A percentile compares a stretch with the other conserved stretches of the same genome.
These are phyloP conservation scores for Gastrophysa polygoni DNA, from an alignment of 2,888 invertebrate genomes.

Conservation along the genomic window DNA sequence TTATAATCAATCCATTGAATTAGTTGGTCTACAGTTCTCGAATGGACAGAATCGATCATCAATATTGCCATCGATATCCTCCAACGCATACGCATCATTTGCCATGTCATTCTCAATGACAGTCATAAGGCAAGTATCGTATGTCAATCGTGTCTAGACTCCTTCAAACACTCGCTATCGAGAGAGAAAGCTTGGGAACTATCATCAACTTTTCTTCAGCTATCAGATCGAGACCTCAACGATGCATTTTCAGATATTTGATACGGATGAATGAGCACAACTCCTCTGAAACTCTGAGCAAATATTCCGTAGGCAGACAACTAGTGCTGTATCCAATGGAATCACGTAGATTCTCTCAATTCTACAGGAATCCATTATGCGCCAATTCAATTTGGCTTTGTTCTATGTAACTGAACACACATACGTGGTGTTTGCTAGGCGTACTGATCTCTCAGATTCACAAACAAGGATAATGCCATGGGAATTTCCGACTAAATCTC, in stretches of 20 bases:
- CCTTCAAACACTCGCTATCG: no score
- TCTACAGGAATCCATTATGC: constrained; percentile 35
- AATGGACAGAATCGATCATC: no score
- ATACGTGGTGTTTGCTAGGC: constrained; percentile 34
- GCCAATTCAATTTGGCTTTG: constrained; percentile 41
- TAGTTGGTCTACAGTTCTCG: no score
- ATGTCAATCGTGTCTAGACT: no score
- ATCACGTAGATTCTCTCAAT: constrained; percentile 31
- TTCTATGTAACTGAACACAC: constrained; percentile 34
- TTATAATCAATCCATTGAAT: no score
- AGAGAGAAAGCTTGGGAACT: no score
- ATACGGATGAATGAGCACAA: neutral
- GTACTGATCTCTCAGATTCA: constrained; percentile 34
- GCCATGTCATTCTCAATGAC: no score
- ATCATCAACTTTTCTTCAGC: neutral
- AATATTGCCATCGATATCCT: no score
- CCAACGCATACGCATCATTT: no score
- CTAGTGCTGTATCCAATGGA: constrained; percentile 29
- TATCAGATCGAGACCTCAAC: neutral
- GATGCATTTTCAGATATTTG: neutral
- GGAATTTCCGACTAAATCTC: constrained; percentile 28
- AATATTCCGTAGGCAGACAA: neutral
- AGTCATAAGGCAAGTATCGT: no score
- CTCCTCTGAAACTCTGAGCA: neutral
- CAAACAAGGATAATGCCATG: constrained; percentile 29